Percentiles rank a stretch among this genome's conserved stretches.
Conservation (phyloP, 1,140 invertebrate genomes). For the Apis mellifera region Amel_HAv3.1 CM009934.2:10348001-10348500, state of each 20-base stretch:
- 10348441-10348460: too few relatives aligned
- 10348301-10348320: constrained; percentile 61
- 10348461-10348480: too few relatives aligned
- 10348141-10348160: constrained; percentile 78
- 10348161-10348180: constrained; percentile 67
- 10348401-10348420: too few relatives aligned
- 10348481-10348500: too few relatives aligned
- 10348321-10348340: constrained; percentile 63
- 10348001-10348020: constrained; percentile 35
- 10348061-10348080: constrained; percentile 58
- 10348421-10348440: too few relatives aligned
- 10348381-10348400: background rate
- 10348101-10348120: constrained; percentile 48
- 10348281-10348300: background rate
- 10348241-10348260: background rate
- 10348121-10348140: constrained; percentile 74
- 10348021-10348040: constrained; percentile 57
- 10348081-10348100: constrained; percentile 55
- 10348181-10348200: constrained; percentile 58
- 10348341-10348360: constrained; percentile 59
- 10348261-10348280: too few relatives aligned
- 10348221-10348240: background rate
- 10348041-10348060: constrained; percentile 65
- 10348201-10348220: constrained; percentile 7
- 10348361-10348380: background rate